phyloP scores from a whole-genome alignment of 1,140 invertebrate species.

The Galleria mellonella region DNA sequence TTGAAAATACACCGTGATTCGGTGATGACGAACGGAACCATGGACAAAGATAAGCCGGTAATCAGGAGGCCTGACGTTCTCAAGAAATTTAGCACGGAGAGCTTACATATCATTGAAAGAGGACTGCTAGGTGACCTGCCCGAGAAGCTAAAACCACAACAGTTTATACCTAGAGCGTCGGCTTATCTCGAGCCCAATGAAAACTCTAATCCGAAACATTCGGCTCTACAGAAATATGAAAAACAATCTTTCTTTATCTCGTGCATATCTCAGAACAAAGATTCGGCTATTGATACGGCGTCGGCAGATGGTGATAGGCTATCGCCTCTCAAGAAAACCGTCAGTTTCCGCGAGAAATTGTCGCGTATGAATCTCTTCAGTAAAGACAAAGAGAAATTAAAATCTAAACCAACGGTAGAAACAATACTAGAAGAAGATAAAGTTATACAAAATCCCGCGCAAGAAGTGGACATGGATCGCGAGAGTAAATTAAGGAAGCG shows the following conservation, averaged over 20 bases:
- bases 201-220: constrained; percentile 18
- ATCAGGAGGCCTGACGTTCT: constrained; percentile 43
- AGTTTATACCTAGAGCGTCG: neutral
- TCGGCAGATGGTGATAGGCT: constrained; percentile 34
- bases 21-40: constrained; percentile 42
- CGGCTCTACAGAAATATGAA: constrained; percentile 26
- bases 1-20: constrained; percentile 34
- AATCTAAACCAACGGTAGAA: constrained; percentile 1
- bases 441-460: constrained; percentile 13
- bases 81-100: constrained; percentile 53
- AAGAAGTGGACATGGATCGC: constrained; percentile 19
- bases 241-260: constrained; percentile 43
- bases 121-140: constrained; percentile 54
- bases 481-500: constrained; percentile 46
- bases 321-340: constrained; percentile 52
- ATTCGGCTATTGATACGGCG: constrained; percentile 14
- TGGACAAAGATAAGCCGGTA: constrained; percentile 41
- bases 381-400: constrained; percentile 45
- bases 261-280: constrained; percentile 40
- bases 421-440: constrained; percentile 37
- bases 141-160: constrained; percentile 39
- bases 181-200: constrained; percentile 14
- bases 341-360: constrained; percentile 58
- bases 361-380: constrained; percentile 47
- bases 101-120: constrained; percentile 49